Base-by-base conservation (phyloP, 1,140 invertebrate species). In the Ceratosolen fusciceps region DNA sequence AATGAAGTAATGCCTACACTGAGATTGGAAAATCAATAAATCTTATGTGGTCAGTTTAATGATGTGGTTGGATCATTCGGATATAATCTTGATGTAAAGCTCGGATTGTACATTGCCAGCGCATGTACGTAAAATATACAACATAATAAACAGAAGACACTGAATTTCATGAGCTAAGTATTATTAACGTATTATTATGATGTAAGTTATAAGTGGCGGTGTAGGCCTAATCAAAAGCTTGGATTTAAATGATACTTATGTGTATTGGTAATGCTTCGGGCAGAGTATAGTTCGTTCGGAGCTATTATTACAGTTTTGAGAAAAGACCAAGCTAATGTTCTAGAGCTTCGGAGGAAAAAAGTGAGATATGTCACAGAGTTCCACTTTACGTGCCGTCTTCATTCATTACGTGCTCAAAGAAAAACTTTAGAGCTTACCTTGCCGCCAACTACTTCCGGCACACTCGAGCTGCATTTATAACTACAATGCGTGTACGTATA, bases 381-480 rank as follows among this genome's bases (percentile, higher is more conserved):
- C n/a, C n/a, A n/a, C 62, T 52, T 70, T 77, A 0, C 5, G 43
- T 26, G 49, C 47, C 70, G 43, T 77, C 24, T 77, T 58, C 21
- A 56, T 58, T 77, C 68, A 52, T 71, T 58, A 58, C 14, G 1
- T 19, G 31, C 43, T 14, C 0, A 49, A 16, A 56, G 0, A 56
- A 77, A 77, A 77, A 58, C 52, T 47, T 70, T 47, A 70, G 4
- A 54, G 49, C 62, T 68, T 49, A 76, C 54, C 14, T 56, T 76
- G 24, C 16, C 26, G 62, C n/a, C 39, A 52, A 56, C 34, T 43
- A 47, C 52, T 77, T 77, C 37, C 65, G 31, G 24, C 52, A 43
- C 19, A 47, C 34, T 47, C 26, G 47, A 77, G 47, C 1, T 14
- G 5, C 52, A 4, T 37, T 43, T 77, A 77, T 24, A 31, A 29